Evolutionary conservation across 1,140 invertebrate genomes (phyloP), one percentile per base, ranked within the genome.

Genomic region (Cephus cinctus): DNA sequence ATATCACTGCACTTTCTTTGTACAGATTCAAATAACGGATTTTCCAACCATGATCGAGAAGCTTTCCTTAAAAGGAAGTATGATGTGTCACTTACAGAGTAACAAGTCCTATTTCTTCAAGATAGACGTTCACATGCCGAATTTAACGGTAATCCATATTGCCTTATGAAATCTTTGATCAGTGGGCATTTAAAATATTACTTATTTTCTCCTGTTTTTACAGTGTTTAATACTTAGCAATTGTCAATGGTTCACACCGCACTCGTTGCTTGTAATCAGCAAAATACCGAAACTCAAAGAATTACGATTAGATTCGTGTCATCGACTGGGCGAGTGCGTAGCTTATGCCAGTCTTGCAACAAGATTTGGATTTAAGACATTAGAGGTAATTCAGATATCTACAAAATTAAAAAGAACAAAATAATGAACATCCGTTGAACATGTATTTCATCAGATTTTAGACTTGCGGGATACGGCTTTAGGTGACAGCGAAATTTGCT

Each of bases 311-410:
- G 71, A 82, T 49, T 81, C 83, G 4, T 89, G 86, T 65, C 63
- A 70, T 36, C 73, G 78, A 44, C 67, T 90, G 42, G 78, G 78
- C 15, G 86, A 88, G 61, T 88, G 86, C 64, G 81, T 89, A 11
- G 85, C 86, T 0, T 90, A 90, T 67, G 81, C 83, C 11, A 86
- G 86, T 58, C 79, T 90, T 30, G 83, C 87, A 0, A 80, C 83
- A 5, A 74, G 84, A 59, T 87, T 86, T 67, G 87, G 87, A n/a
- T 88, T 89, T 56, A 77, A 78, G 62, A 71, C 75, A 12, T 61
- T 88, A 5, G 78, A 85, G 77, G 85, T 85, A 73, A 58, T 53
- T 35, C 25, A 5, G 4, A 5, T 40, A 46, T 12, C 19, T 12
- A 5, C 31, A 9, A 6, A 23, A 39, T 22, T 34, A 21, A 36